A percentile compares a stretch with the other conserved stretches of the same genome.
These are phyloP conservation scores for Pelosia muscerda DNA, from an alignment of 2,888 invertebrate genomes.

Conservation along the genomic window DNA sequence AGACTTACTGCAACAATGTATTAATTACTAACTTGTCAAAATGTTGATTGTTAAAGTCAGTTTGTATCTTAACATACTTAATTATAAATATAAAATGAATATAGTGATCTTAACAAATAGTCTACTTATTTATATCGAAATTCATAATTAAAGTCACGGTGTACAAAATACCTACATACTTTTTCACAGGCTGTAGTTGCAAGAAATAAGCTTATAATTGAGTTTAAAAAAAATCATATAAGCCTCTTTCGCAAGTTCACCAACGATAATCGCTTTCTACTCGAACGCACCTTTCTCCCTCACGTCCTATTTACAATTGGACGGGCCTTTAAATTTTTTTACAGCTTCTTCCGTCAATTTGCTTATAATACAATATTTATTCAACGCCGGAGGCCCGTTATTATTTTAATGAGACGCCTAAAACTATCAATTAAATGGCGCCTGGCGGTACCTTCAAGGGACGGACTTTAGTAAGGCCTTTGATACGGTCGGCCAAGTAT, in stretches of 20 bases:
- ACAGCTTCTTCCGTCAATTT: slow-evolving; percentile 75
- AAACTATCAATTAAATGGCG: slow-evolving; percentile 84
- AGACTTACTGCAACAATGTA: too few relatives aligned
- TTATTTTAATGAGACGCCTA: slow-evolving; percentile 74
- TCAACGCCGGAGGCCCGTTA: slow-evolving; percentile 69
- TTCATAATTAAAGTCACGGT: neutral
- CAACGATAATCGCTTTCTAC: slow-evolving; percentile 17
- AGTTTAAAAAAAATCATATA: neutral
- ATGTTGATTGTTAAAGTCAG: neutral
- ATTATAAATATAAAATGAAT: too few relatives aligned
- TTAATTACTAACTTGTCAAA: neutral
- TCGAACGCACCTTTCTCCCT: slow-evolving; percentile 33
- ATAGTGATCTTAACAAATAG: too few relatives aligned
- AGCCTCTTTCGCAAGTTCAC: neutral
- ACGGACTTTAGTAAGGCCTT: slow-evolving; percentile 59
- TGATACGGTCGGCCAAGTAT: slow-evolving; percentile 54
- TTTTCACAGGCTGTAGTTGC: neutral
- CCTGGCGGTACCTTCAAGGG: slow-evolving; percentile 64
- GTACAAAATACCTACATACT: neutral
- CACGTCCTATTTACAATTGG: slow-evolving; percentile 34
- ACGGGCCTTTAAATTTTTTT: slow-evolving; percentile 58
- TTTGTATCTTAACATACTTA: too few relatives aligned
- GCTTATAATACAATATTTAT: slow-evolving; percentile 83
- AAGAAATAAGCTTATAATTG: too few relatives aligned
- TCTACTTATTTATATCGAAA: neutral